These are phyloP conservation scores for Lepidocyrtinus sp. DNA, from an alignment of 2,888 invertebrate genomes.

Conservation along the genomic window DNA sequence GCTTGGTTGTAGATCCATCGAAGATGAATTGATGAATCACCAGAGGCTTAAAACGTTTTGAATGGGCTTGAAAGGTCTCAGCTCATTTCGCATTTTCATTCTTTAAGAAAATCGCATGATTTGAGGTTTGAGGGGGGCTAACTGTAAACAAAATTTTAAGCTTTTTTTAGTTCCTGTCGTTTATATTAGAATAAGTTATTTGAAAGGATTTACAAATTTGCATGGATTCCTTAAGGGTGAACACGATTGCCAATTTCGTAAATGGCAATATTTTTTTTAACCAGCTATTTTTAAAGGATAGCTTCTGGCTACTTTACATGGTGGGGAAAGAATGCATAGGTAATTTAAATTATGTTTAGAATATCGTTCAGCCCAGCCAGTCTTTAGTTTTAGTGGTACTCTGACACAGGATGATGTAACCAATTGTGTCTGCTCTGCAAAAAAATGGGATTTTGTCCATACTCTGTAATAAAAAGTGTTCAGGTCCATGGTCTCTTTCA, in stretches of 20 bases:
- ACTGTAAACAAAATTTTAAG: neutral
- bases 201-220: neutral
- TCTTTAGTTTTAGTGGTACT: neutral
- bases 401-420: neutral
- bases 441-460: neutral
- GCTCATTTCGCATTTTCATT: neutral
- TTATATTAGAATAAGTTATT: neutral
- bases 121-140: too few species aligned
- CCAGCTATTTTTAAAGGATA: neutral
- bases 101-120: neutral
- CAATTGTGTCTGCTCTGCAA: conserved; percentile 8
- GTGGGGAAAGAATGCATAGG: neutral
- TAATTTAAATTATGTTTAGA: neutral
- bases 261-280: neutral
- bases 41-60: neutral
- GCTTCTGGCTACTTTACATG: neutral
- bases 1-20: neutral
- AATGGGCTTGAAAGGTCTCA: too few species aligned
- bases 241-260: neutral
- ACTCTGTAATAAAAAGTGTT: neutral
- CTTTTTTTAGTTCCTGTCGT: neutral
- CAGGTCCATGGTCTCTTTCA: conserved; percentile 7
- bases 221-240: neutral
- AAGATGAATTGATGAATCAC: conserved; percentile 2
- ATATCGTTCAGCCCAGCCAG: neutral